Evolutionary conservation across 1,140 invertebrate species (phyloP).

Genomic region (Danaus melanippus): DNA sequence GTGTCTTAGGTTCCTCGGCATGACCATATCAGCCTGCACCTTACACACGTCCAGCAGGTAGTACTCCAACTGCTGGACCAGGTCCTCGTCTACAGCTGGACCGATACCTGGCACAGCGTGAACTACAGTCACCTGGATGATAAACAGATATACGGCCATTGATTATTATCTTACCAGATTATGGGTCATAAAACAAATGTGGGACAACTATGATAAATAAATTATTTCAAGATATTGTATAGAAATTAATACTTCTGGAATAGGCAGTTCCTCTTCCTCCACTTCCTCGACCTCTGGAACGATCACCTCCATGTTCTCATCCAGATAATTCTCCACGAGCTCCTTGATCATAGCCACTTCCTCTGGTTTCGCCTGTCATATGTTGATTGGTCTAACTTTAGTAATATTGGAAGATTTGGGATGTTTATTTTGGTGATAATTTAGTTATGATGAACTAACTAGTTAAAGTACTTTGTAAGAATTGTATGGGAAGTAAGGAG

Average conservation of each 20-base stretch:
- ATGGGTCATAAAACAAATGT: no score
- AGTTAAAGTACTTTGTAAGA: no score
- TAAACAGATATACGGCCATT: no score
- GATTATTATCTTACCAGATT: no score
- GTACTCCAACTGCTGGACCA: conserved; percentile 60
- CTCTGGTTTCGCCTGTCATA: conserved; percentile 50
- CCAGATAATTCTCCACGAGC: conserved; percentile 41
- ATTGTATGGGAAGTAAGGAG: no score
- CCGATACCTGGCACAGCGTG: conserved; percentile 74
- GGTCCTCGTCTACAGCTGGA: conserved; percentile 54
- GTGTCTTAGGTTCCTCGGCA: conserved; percentile 76
- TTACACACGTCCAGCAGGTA: conserved; percentile 68
- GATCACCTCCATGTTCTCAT: conserved; percentile 60
- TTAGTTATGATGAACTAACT: no score
- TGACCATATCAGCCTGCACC: conserved; percentile 72
- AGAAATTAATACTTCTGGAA: conserved; percentile 36
- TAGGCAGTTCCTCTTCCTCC: conserved; percentile 50
- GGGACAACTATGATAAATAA: no score
- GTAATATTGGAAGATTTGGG: not conserved
- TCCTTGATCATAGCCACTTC: conserved; percentile 53
- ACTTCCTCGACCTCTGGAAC: conserved; percentile 52
- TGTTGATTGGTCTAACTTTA: not conserved
- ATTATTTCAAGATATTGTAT: no score
- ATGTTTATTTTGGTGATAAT: no score
- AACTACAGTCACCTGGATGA: conserved; percentile 47